phyloP scores from a whole-genome alignment of 2,113 vertebrate genomes.

The Bubo blakistoni region DNA sequence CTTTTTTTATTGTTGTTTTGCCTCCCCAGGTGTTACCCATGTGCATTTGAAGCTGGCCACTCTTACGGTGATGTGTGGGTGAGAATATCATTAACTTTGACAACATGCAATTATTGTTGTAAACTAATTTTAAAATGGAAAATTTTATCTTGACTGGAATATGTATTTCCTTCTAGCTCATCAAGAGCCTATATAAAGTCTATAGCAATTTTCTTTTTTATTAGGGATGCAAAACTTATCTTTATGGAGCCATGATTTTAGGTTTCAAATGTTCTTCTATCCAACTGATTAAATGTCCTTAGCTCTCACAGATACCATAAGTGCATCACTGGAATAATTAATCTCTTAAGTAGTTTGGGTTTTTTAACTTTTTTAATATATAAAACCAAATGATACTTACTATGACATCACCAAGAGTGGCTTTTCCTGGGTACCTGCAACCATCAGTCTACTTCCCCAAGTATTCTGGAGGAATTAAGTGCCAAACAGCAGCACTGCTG shows the following conservation, averaged over 20 bases:
- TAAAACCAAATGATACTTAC: not conserved
- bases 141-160: not conserved
- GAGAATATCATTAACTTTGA: not conserved
- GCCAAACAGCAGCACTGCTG: not conserved
- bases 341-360: not conserved
- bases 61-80: too few species aligned
- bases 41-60: not conserved
- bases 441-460: not conserved
- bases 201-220: not conserved
- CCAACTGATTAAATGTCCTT: not conserved
- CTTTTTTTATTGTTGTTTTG: not conserved
- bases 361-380: not conserved
- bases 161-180: not conserved
- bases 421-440: not conserved
- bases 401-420: not conserved
- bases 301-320: not conserved
- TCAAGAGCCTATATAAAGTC: not conserved
- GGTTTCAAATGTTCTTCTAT: not conserved
- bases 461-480: not conserved
- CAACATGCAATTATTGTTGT: not conserved
- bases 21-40: not conserved
- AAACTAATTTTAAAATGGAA: not conserved
- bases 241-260: not conserved
- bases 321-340: not conserved
- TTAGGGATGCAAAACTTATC: not conserved